These are phyloP conservation scores for Naja naja DNA, from an alignment of 2,113 vertebrate species.

Conservation along the genomic window DNA sequence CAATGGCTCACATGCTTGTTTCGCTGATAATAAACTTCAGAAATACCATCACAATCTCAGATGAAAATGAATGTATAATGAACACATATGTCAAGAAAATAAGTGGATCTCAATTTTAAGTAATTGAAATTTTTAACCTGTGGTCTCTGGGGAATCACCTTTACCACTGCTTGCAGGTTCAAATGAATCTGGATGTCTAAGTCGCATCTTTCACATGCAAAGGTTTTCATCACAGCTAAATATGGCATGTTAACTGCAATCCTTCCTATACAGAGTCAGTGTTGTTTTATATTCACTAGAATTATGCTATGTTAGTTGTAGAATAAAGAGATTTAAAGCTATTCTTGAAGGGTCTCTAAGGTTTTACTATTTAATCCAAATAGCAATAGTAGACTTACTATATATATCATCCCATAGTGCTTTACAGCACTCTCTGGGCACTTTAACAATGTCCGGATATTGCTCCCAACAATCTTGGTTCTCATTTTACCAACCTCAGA, in stretches of 20 bases:
- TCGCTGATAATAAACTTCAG: not conserved
- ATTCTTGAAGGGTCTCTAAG: not conserved
- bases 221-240: not conserved
- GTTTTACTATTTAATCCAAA: not conserved
- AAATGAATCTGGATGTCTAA: not conserved
- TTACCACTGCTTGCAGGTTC: not conserved
- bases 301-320: not conserved
- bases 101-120: not conserved
- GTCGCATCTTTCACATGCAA: not conserved
- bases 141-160: not conserved
- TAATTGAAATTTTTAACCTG: not conserved
- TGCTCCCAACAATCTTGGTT: not conserved
- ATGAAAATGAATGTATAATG: not conserved
- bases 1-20: not conserved
- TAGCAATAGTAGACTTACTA: not conserved
- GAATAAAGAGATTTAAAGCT: not conserved
- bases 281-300: not conserved
- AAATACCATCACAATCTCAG: not conserved
- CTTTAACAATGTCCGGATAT: not conserved
- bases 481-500: not conserved
- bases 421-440: not conserved
- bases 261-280: not conserved
- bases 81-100: not conserved
- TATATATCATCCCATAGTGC: not conserved
- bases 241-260: not conserved